Evolutionary conservation across 2,888 invertebrate species (phyloP), one percentile per base, ranked within the genome.

Genomic region (Silvanus unidentatus): DNA sequence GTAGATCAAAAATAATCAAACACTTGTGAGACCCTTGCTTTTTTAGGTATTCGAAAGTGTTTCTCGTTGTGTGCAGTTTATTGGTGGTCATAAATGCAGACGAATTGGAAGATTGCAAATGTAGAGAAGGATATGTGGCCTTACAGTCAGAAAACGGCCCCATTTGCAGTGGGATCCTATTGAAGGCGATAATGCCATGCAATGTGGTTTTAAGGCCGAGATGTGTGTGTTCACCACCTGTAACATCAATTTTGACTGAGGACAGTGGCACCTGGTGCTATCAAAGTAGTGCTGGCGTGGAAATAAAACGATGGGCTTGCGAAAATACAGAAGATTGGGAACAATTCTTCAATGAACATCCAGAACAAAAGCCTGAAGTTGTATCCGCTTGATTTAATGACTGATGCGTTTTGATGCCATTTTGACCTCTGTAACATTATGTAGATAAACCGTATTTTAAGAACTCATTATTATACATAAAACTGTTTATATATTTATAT

Each of bases 321-420:
- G 54, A 59, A 43, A 60, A 60, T 40, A 52, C 40, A 11, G 47
- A 48, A 10, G 58, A 61, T 14, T 61, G 58, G 58, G 50, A 51
- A 2, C 38, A 43, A 1, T 56, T 55, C 30, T 59, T 55, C 28
- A 32, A 41, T 8, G 38, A 53, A 13, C 44, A 55, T 36, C 55
- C 55, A 0, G 50, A 52, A 39, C 50, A 53, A 40, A 50, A 48
- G 43, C 55, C 55, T 42, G 22, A 22, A 22, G 22, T 5, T 5
- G 22, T 8, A 22, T n/a, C n/a, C n/a, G n/a, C n/a, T n/a, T n/a
- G n/a, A n/a, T n/a, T n/a, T n/a, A n/a, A n/a, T n/a, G n/a, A n/a
- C n/a, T n/a, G n/a, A n/a, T n/a, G n/a, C n/a, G n/a, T n/a, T n/a
- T n/a, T n/a, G n/a, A n/a, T n/a, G n/a, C n/a, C n/a, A n/a, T n/a